Evolutionary conservation across 1,140 invertebrate genomes (phyloP).

Genomic region (Dreissena rostriformis): DNA sequence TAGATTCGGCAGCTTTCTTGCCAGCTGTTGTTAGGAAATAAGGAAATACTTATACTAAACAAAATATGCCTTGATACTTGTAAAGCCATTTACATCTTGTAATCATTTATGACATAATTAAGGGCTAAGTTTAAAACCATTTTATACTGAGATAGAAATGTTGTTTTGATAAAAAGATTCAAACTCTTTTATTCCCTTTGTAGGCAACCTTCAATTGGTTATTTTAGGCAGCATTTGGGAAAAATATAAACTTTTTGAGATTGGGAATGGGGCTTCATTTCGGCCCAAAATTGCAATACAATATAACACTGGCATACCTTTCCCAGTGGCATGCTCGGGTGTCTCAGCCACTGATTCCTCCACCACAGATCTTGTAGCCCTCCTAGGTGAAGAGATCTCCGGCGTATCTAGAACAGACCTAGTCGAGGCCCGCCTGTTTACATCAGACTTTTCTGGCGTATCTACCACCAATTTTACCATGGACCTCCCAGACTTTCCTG

Average conservation of each 20-base stretch:
- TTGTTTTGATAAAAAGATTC: not conserved
- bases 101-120: too few species aligned
- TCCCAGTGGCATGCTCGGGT: slow-evolving; percentile 13
- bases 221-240: not conserved
- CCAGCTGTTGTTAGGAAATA: not conserved
- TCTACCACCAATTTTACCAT: not conserved
- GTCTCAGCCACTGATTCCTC: slow-evolving; percentile 25
- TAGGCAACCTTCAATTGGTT: not conserved
- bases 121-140: too few species aligned
- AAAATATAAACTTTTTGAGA: not conserved
- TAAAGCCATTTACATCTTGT: too few species aligned
- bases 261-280: not conserved
- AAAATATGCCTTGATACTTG: too few species aligned
- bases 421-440: not conserved
- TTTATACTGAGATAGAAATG: too few species aligned
- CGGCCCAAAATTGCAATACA: not conserved
- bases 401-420: slow-evolving; percentile 6
- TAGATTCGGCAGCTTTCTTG: too few species aligned
- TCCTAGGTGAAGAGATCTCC: not conserved
- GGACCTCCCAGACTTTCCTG: not conserved
- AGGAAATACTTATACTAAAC: not conserved
- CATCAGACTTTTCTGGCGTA: not conserved
- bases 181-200: not conserved
- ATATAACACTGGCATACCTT: not conserved
- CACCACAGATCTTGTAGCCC: not conserved